Evolutionary conservation across 2,113 vertebrate species (phyloP), one percentile per base, ranked within the genome.

Genomic region (Heterotilapia buettikoferi): DNA sequence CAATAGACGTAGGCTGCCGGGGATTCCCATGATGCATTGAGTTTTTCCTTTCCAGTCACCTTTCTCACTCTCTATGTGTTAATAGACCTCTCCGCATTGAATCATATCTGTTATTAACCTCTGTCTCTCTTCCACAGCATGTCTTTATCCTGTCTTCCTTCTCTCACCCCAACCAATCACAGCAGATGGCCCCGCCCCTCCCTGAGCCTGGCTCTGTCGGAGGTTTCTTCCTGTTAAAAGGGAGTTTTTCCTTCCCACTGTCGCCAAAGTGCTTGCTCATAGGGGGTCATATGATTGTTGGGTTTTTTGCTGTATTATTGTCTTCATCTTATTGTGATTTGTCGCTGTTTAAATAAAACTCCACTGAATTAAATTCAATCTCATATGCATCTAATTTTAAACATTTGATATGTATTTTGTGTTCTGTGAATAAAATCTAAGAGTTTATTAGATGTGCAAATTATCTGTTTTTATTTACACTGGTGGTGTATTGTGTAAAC

Each of bases 81-180:
- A 13, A 56, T 0, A 56, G 21, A 24, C 53, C 21, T 56, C 53
- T 56, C 6, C 13, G 11, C 0, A 4, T 0, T 12, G 21, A 56
- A 24, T 56, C 21, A 13, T 24, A 56, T 1, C 1, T 56, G 53
- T 56, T 24, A 56, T 56, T 56, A 56, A 56, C 0, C 21, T 54
- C 53, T 54, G 53, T 56, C 19, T 56, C 21, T 56, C 53, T 13
- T 56, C 53, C n/a, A 56, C n/a, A 56, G 53, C 53, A 56, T 56
- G 53, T 56, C n/a, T 56, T 54, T 13, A 12, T 24, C 53, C 10
- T 24, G 53, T 24, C 1, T 56, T 56, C n/a, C n/a, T 56, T 56
- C 6, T 56, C 53, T 56, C 11, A 1, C 21, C 1, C 21, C 54
- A 56, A 26, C 54, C 2, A 0, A 0, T 56, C 53, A 0, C 54